Evolutionary conservation across 2,888 invertebrate species (phyloP).

Genomic region (Leucozona laternaria): DNA sequence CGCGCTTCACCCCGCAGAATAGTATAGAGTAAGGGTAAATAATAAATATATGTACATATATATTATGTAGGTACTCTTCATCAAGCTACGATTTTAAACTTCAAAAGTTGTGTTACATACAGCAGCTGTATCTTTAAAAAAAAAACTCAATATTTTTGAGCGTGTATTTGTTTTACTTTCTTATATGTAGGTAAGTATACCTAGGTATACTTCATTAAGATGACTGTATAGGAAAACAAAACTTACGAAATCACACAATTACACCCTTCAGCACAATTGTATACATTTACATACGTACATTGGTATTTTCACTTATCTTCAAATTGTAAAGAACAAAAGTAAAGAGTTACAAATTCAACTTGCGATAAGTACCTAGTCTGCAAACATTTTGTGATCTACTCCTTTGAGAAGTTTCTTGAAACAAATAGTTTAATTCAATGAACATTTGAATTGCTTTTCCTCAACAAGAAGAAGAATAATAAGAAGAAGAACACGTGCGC

Average conservation of each 20-base stretch:
- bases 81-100: too few relatives aligned
- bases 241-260: conserved; percentile 1
- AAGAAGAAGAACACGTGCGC: conserved; percentile 47
- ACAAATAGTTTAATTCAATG: conserved; percentile 53
- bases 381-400: conserved; percentile 61
- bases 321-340: background rate
- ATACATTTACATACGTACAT: too few relatives aligned
- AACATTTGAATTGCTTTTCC: conserved; percentile 44
- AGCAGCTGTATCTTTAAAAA: too few relatives aligned
- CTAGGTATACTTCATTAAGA: too few relatives aligned
- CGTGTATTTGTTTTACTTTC: too few relatives aligned
- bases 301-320: background rate
- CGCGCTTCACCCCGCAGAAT: too few relatives aligned
- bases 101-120: too few relatives aligned
- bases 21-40: too few relatives aligned
- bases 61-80: too few relatives aligned
- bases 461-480: background rate
- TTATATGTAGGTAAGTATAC: background rate
- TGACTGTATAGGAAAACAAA: too few relatives aligned
- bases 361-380: conserved; percentile 49
- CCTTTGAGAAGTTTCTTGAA: conserved; percentile 54
- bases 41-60: too few relatives aligned
- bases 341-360: conserved; percentile 39
- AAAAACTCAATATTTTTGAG: too few relatives aligned
- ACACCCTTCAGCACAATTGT: background rate